Base-by-base conservation (phyloP, 2,888 invertebrate genomes). In the Timandra comae region DNA sequence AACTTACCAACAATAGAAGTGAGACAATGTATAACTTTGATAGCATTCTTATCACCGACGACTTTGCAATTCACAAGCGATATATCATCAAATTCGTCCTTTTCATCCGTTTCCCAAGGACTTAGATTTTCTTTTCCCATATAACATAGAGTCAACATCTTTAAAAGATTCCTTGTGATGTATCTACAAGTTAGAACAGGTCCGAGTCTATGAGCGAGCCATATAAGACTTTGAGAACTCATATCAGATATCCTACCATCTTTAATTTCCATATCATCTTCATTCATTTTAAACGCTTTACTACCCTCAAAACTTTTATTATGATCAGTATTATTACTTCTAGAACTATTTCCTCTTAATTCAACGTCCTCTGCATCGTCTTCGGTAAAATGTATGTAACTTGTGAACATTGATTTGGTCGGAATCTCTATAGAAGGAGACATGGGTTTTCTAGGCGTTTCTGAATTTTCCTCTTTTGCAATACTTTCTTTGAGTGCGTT, bases 141-240 rank as follows among this genome's bases (percentile, higher is more conserved):
- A 67, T 97, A 99, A 73, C 98, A 99, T 2, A 98, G 77, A 0
- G 97, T 95, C 31, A 99, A 79, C 95, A 99, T 97, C 60, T 97
- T 91, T 7, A 99, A 85, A 45, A 99, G 86, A 84, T 98, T 98
- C 38, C 95, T 89, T 0, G 97, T 94, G 13, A 99, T 87, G 79
- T 95, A 93, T 49, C 95, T 91, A 23, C 98, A 96, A 0, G 97
- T 96, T 12, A 99, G 86, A 27, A 98, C 95, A 0, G 99, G 98
- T 0, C 99, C 99, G 9, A 99, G 80, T 43, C 97, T 90, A 77
- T 97, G 95, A 0, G 97, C 92, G 37, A 99, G 65, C 98, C 98
- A 98, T 40, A 96, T 91, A 1, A 96, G 79, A 57, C 95, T 95
- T 59, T 95, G 96, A 0, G 91, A 90, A 59, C 94, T 93, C 91